Percentiles rank a stretch among this genome's conserved stretches.
Evolutionary conservation across 1,140 invertebrate species (phyloP).

Genomic region (Zophobas atratus): DNA sequence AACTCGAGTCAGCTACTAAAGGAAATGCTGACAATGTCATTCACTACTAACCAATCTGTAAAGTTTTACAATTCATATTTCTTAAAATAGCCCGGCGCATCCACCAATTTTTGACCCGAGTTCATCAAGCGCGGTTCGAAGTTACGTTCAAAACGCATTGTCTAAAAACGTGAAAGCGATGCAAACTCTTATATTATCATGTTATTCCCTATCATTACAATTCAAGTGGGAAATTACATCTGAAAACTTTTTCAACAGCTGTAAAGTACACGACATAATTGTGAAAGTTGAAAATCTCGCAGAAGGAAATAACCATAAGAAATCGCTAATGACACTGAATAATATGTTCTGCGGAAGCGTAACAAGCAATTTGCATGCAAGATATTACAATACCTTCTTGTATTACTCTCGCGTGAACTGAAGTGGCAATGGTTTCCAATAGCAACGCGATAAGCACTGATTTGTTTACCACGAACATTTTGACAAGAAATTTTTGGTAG

Average conservation of each 20-base stretch:
- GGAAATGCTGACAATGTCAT: constrained; percentile 7
- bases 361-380: constrained; percentile 38
- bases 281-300: too few relatives aligned
- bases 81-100: constrained; percentile 5
- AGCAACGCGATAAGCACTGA: constrained; percentile 37
- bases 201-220: too few relatives aligned
- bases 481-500: constrained; percentile 16
- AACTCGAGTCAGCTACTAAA: not conserved
- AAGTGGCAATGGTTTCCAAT: constrained; percentile 15
- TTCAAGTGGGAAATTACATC: too few relatives aligned
- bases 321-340: constrained; percentile 10
- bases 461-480: constrained; percentile 34
- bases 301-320: not conserved
- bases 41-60: not conserved
- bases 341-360: constrained; percentile 11
- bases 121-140: not conserved
- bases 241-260: too few relatives aligned
- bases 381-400: constrained; percentile 44
- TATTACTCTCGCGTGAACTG: constrained; percentile 40
- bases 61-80: not conserved
- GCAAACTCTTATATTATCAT: too few relatives aligned
- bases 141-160: not conserved
- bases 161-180: too few relatives aligned
- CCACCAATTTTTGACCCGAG: constrained; percentile 13
- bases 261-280: too few relatives aligned